These are phyloP conservation scores for Subacronicta megacephala DNA, from an alignment of 2,888 invertebrate species.

Conservation along the genomic window DNA sequence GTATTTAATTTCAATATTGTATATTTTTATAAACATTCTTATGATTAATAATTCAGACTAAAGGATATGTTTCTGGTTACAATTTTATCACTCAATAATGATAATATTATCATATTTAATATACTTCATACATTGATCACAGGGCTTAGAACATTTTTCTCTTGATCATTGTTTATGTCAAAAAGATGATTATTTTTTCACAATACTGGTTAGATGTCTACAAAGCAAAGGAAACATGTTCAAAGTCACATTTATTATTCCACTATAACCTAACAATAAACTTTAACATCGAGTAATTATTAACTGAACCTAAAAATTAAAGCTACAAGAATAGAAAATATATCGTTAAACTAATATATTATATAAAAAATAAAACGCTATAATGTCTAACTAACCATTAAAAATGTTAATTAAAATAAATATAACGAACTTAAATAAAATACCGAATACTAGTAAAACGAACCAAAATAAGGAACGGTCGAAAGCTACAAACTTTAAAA, in stretches of 20 bases:
- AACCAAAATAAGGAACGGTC: slow-evolving; percentile 29
- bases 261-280: slow-evolving; percentile 71
- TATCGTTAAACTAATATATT: slow-evolving; percentile 19
- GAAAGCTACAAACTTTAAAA: slow-evolving; percentile 51
- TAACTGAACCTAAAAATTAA: slow-evolving; percentile 60
- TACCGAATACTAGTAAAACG: slow-evolving; percentile 16
- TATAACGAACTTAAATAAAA: slow-evolving; percentile 26
- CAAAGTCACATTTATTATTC: slow-evolving; percentile 88
- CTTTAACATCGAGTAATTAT: slow-evolving; percentile 56
- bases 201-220: slow-evolving; percentile 8
- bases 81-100: slow-evolving; percentile 77
- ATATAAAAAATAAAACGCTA: no score
- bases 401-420: slow-evolving; percentile 8
- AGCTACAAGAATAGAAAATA: slow-evolving; percentile 35
- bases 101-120: no score
- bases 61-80: slow-evolving; percentile 87
- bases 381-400: neutral
- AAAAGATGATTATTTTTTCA: slow-evolving; percentile 3
- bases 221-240: slow-evolving; percentile 55
- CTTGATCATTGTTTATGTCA: slow-evolving; percentile 8
- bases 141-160: slow-evolving; percentile 42
- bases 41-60: slow-evolving; percentile 79
- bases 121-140: slow-evolving; percentile 41
- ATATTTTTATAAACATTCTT: slow-evolving; percentile 64
- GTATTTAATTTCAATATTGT: slow-evolving; percentile 45